Evolutionary conservation across 2,888 invertebrate species (phyloP), one percentile per base, ranked within the genome.

Genomic region (Pristionchus japonicus): DNA sequence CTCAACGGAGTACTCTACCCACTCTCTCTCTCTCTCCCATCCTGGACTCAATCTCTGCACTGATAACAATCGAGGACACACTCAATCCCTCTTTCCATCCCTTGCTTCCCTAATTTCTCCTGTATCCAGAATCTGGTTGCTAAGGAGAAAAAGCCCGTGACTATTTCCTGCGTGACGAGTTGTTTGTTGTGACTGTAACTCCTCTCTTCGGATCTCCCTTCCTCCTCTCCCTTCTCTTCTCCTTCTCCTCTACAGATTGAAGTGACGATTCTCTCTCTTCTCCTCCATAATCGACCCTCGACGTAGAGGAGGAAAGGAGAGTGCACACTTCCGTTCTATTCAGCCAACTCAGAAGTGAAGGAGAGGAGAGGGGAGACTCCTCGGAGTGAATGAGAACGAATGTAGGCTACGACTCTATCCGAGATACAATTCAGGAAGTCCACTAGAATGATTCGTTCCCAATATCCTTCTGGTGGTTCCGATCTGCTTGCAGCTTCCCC

Each of bases 281-380:
- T 27, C 64, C 31, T 34, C 13, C 37, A 23, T 70, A 70, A 31
- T 37, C 34, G 70, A 23, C 37, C 37, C 70, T 17, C 20, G n/a
- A 61, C 61, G 61, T 67, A 17, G 67, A 37, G 70, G 34, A 17
- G 20, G 34, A 34, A 27, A 37, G 70, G 20, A 17, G 4, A 67
- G n/a, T n/a, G n/a, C n/a, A n/a, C 31, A 31, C 70, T 70, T 70
- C 70, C 70, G 34, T 70, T 70, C 70, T 70, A 70, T 37, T 70
- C 20, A 70, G 7, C 13, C 17, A n/a, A 61, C 61, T 27, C 15
- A 64, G 64, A 64, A 31, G 31, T 11, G 64, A 64, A 64, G 64
- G 27, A 64, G n/a, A 64, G 64, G n/a, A 23, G 23, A 64, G 64
- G 64, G 27, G 27, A 64, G 64, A 31, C 64, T 31, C 64, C 6